Base-by-base conservation (phyloP, 2,888 invertebrate genomes). In the Capitulum mitella region DNA sequence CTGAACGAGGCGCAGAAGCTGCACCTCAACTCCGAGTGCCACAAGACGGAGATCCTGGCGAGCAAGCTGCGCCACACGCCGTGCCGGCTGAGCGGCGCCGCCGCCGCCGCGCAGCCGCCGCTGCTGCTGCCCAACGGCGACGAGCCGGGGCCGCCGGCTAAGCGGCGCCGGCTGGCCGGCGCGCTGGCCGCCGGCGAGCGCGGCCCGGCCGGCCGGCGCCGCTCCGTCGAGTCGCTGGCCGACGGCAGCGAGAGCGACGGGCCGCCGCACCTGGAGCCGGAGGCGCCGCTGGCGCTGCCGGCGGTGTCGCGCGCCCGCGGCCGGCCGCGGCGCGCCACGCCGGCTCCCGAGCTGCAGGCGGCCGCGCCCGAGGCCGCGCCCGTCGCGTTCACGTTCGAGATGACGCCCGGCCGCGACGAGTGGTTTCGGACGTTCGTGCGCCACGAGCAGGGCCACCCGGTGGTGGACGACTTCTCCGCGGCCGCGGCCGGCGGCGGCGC, bases 201-300 rank as follows among this genome's bases (percentile, higher is more conserved):
- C 22, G 8, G 37, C 29, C 40, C 37, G 26, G 26, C 26, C 70
- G 37, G 70, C 37, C 70, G 37, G 5, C 70, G 34, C 26, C 70
- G 26, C 8, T 58, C 58, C 10, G 29, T 29, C 8, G 58, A 58
- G 10, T 70, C 70, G 22, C 70, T 40, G 70, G 40, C 26, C 1
- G 37, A 19, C 37, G 70, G 37, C 40, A 70, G 70, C 26, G 70
- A 70, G 70, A 70, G 70, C 12, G 70, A 70, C 70, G 70, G 70
- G 14, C 70, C 70, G 10, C 70, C 70, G 29, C 70, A 70, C 70
- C 70, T 70, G 40, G 70, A 70, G 40, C 70, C 40, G 37, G 70
- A 70, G 40, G 40, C 40, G 10, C 70, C 70, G 70, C 70, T 26
- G 70, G 8, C 70, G 26, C 70, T 1, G 1, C 22, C 40, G 22